phyloP scores from a whole-genome alignment of 2,113 vertebrate species.

The Callipepla californica region DNA sequence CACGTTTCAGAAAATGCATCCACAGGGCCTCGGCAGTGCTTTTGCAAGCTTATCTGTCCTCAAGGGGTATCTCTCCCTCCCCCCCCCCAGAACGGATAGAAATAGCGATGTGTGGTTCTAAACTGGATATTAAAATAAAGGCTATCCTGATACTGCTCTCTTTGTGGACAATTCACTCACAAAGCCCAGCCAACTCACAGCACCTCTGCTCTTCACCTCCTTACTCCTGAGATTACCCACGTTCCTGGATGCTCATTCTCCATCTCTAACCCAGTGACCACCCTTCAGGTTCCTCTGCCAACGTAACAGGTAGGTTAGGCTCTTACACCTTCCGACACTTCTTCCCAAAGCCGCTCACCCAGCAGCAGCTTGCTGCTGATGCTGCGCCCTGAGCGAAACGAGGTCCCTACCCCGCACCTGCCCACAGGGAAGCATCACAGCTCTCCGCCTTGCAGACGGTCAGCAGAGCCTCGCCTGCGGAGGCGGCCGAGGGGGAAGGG shows the following conservation, averaged over 20 bases:
- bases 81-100: neutral
- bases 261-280: neutral
- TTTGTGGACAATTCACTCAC: neutral
- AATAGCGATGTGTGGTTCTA: neutral
- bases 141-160: neutral
- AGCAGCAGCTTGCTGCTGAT: constrained; percentile 20
- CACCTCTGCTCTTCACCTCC: neutral
- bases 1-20: constrained; percentile 38
- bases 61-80: neutral
- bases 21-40: constrained; percentile 14
- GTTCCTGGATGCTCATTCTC: neutral
- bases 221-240: neutral
- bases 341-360: constrained; percentile 22
- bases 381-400: neutral
- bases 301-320: constrained; percentile 28
- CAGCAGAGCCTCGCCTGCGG: neutral
- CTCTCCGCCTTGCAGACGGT: constrained; percentile 1
- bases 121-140: neutral
- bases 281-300: neutral
- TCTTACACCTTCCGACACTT: constrained; percentile 10
- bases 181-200: neutral
- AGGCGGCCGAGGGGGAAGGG: neutral
- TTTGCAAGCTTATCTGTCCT: neutral
- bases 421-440: neutral
- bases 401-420: neutral